Evolutionary conservation across 2,113 vertebrate species (phyloP).

Genomic region (Saguinus imperator): DNA sequence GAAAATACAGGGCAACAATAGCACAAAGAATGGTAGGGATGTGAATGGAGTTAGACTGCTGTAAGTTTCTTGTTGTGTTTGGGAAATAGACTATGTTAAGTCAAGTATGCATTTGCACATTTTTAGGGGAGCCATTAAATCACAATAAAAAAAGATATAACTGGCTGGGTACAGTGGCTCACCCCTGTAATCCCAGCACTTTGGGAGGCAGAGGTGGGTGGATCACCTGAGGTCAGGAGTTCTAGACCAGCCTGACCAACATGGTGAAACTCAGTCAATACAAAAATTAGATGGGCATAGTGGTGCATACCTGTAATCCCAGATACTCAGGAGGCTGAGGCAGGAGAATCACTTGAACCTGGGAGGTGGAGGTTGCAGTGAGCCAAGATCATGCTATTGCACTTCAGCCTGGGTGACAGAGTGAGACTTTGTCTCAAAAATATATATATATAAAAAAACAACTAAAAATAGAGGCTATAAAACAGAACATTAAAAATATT

Average conservation of each 20-base stretch:
- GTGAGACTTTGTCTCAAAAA: background rate
- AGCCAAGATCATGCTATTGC: accelerated
- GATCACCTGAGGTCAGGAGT: too few relatives aligned
- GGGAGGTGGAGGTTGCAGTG: too few relatives aligned
- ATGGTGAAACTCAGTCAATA: too few relatives aligned
- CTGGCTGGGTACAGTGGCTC: background rate
- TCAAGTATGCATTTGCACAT: background rate
- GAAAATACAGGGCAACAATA: background rate
- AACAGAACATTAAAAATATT: background rate
- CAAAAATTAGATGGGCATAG: too few relatives aligned
- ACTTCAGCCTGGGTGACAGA: background rate
- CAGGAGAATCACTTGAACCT: too few relatives aligned
- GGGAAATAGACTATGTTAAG: background rate
- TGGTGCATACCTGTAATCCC: too few relatives aligned
- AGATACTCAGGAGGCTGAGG: too few relatives aligned
- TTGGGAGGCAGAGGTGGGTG: background rate
- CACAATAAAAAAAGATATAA: background rate
- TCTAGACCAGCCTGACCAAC: too few relatives aligned
- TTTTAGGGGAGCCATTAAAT: background rate
- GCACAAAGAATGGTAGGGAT: background rate
- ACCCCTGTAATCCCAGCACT: background rate
- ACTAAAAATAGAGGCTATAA: background rate
- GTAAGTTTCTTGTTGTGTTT: background rate
- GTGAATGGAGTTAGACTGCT: too few relatives aligned
- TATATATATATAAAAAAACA: background rate